phyloP scores from a whole-genome alignment of 2,888 invertebrate species.

The Oligia strigilis region DNA sequence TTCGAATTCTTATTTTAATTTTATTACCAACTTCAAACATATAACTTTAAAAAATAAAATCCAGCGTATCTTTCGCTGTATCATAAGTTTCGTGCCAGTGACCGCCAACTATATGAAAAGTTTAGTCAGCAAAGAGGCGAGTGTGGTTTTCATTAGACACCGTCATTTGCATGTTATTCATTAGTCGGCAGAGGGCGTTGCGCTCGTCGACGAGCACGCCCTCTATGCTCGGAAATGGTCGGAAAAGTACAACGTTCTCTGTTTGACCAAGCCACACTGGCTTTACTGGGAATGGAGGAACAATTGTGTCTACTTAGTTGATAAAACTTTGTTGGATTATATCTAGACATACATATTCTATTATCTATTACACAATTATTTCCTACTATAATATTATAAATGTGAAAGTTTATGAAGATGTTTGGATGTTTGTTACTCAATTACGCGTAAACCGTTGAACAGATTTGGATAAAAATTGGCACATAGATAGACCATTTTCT shows the following conservation, averaged over 20 bases:
- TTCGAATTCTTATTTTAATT: neutral
- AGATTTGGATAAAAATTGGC: neutral
- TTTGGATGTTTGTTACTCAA: too few species aligned
- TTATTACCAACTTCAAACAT: neutral
- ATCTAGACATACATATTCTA: neutral
- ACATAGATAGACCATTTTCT: neutral
- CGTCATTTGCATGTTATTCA: slow-evolving; percentile 88
- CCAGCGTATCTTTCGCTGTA: slow-evolving; percentile 37
- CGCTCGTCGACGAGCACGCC: slow-evolving; percentile 56
- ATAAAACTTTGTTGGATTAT: neutral
- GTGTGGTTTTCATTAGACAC: slow-evolving; percentile 85
- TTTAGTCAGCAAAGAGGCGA: slow-evolving; percentile 72
- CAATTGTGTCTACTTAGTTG: slow-evolving; percentile 11
- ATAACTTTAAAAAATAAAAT: neutral
- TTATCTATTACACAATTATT: neutral
- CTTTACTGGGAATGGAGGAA: slow-evolving; percentile 29
- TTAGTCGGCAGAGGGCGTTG: slow-evolving; percentile 77
- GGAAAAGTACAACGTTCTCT: slow-evolving; percentile 62
- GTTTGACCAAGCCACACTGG: slow-evolving; percentile 53
- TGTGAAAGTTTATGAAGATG: too few species aligned
- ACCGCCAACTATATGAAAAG: slow-evolving; percentile 67
- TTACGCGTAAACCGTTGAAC: too few species aligned
- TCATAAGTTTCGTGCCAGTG: slow-evolving; percentile 63
- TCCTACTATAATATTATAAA: too few species aligned
- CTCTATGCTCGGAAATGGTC: slow-evolving; percentile 57